A percentile compares a stretch with the other conserved stretches of the same genome.
Evolutionary conservation across 2,888 invertebrate species (phyloP).

Genomic region (Nymphalis c-album): DNA sequence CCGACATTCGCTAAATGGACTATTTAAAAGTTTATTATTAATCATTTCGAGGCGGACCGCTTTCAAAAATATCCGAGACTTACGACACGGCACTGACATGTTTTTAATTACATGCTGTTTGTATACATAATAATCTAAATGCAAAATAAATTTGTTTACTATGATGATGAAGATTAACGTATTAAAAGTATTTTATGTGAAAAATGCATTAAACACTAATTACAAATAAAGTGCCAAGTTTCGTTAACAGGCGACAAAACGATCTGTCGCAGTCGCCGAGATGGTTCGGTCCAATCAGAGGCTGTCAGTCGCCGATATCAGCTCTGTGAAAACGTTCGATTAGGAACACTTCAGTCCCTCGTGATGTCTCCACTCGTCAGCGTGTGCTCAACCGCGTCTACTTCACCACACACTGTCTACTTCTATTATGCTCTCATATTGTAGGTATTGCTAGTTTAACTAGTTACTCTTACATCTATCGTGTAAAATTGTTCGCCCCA

Average conservation of each 20-base stretch:
- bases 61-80: background rate
- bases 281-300: conserved; percentile 19
- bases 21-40: conserved; percentile 31
- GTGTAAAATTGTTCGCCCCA: too few relatives aligned
- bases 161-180: background rate
- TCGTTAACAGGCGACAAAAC: background rate
- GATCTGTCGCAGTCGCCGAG: background rate
- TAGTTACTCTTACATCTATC: too few relatives aligned
- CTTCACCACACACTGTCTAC: background rate
- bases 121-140: background rate
- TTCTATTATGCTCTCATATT: background rate
- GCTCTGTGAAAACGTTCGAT: conserved; percentile 28
- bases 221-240: background rate
- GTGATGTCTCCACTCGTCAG: conserved; percentile 17
- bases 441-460: too few relatives aligned
- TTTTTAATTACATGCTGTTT: conserved; percentile 5
- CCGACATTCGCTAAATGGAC: conserved; percentile 27
- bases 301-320: conserved; percentile 19
- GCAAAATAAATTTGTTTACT: too few relatives aligned
- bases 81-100: background rate
- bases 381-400: background rate
- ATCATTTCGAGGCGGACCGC: background rate
- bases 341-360: conserved; percentile 25
- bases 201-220: background rate
- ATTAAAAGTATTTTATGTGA: background rate